Percentiles rank a stretch among this genome's conserved stretches.
These are phyloP conservation scores for Nephrotoma appendiculata DNA, from an alignment of 2,888 invertebrate genomes.

Conservation along the genomic window DNA sequence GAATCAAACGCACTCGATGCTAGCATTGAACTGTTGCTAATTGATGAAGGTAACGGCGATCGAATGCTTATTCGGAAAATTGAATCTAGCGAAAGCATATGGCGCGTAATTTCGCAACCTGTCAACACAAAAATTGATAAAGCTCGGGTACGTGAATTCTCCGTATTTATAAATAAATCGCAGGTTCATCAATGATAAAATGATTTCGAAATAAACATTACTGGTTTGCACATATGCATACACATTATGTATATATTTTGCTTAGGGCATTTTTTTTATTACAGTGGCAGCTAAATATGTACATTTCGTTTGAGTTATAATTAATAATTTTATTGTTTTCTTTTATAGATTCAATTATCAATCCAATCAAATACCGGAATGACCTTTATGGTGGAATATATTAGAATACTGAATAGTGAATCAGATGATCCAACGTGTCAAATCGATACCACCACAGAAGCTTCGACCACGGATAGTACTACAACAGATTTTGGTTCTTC, in stretches of 20 bases:
- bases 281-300: too few species aligned
- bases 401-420: background rate
- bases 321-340: too few species aligned
- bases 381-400: background rate
- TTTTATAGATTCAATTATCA: background rate
- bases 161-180: too few species aligned
- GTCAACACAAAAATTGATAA: background rate
- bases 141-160: background rate
- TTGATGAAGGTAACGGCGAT: background rate
- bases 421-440: background rate
- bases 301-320: too few species aligned
- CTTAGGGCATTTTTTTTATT: too few species aligned
- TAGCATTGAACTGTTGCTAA: background rate
- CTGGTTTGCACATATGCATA: too few species aligned
- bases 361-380: background rate
- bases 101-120: background rate
- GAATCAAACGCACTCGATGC: background rate
- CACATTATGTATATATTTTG: too few species aligned
- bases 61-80: background rate
- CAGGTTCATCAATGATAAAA: too few species aligned
- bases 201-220: too few species aligned
- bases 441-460: background rate
- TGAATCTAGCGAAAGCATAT: background rate
- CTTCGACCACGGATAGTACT: background rate
- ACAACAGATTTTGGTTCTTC: background rate